A percentile compares a stretch with the other conserved stretches of the same genome.
Evolutionary conservation across 2,113 vertebrate species (phyloP).

Genomic region (Petrocephalus microphthalmus): DNA sequence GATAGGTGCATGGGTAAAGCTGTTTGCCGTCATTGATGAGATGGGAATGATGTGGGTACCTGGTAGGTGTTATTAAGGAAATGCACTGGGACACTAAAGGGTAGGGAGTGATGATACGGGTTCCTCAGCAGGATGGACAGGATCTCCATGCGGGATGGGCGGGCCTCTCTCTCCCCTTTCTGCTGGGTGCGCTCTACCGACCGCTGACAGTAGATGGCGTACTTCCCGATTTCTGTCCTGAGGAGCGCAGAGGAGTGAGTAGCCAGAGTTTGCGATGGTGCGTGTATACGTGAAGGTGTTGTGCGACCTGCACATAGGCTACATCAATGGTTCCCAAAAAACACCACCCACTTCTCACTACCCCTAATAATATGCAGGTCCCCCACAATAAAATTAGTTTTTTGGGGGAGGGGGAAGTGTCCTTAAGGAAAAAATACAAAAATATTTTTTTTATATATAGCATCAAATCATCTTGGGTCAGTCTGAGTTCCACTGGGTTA

Average conservation of each 20-base stretch:
- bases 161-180: slow-evolving; percentile 82
- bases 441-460: not conserved
- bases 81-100: slow-evolving; percentile 94
- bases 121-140: slow-evolving; percentile 92
- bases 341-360: not conserved
- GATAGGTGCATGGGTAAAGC: not conserved
- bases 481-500: not conserved
- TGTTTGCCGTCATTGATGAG: not conserved
- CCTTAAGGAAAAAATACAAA: not conserved
- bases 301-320: not conserved
- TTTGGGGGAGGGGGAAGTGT: not conserved
- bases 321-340: not conserved
- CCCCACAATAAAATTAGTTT: not conserved
- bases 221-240: slow-evolving; percentile 96
- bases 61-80: slow-evolving; percentile 96
- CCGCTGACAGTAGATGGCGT: slow-evolving; percentile 91
- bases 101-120: slow-evolving; percentile 91
- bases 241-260: not conserved
- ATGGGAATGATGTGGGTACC: slow-evolving; percentile 51
- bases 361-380: not conserved
- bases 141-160: slow-evolving; percentile 94
- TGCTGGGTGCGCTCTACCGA: slow-evolving; percentile 88
- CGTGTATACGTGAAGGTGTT: not conserved
- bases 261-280: not conserved
- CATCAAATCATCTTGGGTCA: not conserved